These are phyloP conservation scores for Ctena decussata DNA, from an alignment of 2,888 invertebrate species.

Conservation along the genomic window DNA sequence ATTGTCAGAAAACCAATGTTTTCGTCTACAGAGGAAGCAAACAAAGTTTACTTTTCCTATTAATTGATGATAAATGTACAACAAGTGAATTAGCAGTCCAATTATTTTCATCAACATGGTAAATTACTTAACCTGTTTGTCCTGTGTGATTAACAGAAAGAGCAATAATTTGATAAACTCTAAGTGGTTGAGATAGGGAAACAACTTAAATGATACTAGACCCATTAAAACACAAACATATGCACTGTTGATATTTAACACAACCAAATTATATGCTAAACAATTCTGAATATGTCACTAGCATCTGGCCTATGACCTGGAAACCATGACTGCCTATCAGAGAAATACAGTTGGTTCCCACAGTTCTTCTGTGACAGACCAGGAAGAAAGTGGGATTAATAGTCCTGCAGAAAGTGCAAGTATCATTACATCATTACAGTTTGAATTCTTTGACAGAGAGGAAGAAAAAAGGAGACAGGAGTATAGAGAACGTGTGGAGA, in stretches of 20 bases:
- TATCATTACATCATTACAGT: constrained; percentile 37
- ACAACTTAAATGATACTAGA: background rate
- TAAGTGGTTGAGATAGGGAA: background rate
- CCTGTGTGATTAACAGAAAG: background rate
- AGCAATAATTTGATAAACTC: background rate
- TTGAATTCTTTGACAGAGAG: constrained; percentile 77
- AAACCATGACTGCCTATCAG: constrained; percentile 29
- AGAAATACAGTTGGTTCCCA: constrained; percentile 25
- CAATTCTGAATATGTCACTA: background rate
- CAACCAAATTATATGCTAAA: background rate
- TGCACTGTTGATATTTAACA: background rate
- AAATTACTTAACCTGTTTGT: background rate
- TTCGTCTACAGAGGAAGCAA: too few relatives aligned
- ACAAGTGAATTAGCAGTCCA: too few relatives aligned
- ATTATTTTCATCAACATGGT: too few relatives aligned
- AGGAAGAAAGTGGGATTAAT: background rate
- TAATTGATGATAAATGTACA: too few relatives aligned
- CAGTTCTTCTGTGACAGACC: constrained; percentile 17
- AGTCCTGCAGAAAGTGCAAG: constrained; percentile 22
- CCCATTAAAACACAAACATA: background rate
- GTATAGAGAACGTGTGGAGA: constrained; percentile 70
- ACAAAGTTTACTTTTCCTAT: too few relatives aligned
- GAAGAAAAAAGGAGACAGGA: constrained; percentile 67
- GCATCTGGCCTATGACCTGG: constrained; percentile 6
- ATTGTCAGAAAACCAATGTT: too few relatives aligned